phyloP scores from a whole-genome alignment of 2,797 vertebrate species.

The Bryconaethiops microstoma region DNA sequence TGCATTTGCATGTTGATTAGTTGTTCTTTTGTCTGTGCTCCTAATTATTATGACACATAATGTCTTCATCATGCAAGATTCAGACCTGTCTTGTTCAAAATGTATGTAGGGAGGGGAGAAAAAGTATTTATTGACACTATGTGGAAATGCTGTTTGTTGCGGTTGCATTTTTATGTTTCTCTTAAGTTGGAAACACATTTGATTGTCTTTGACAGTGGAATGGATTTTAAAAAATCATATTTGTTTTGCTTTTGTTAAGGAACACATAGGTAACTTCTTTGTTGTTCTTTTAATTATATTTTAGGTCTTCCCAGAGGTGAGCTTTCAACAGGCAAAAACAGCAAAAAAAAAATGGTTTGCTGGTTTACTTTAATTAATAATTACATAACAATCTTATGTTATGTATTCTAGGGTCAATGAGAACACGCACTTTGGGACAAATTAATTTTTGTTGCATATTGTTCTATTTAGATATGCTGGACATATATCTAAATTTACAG shows the following conservation, averaged over 20 bases:
- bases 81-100: slow-evolving; percentile 90
- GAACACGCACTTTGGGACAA: neutral
- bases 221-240: slow-evolving; percentile 75
- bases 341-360: slow-evolving; percentile 46
- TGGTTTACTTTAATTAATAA: slow-evolving; percentile 44
- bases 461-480: neutral
- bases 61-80: slow-evolving; percentile 92
- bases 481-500: neutral
- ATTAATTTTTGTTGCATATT: slow-evolving; percentile 33
- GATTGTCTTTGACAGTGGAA: slow-evolving; percentile 82
- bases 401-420: neutral
- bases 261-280: slow-evolving; percentile 83
- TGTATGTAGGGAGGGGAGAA: slow-evolving; percentile 77
- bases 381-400: neutral
- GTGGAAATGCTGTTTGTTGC: slow-evolving; percentile 80
- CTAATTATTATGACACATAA: slow-evolving; percentile 98
- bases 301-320: neutral
- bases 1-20: slow-evolving; percentile 98
- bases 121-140: slow-evolving; percentile 87
- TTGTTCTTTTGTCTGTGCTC: slow-evolving; percentile 93
- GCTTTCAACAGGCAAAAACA: slow-evolving; percentile 8
- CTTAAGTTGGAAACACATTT: slow-evolving; percentile 90
- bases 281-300: slow-evolving; percentile 31
- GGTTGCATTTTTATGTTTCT: slow-evolving; percentile 60
- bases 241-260: slow-evolving; percentile 85